Evolutionary conservation across 2,113 vertebrate species (phyloP).

Genomic region (Struthio camelus): DNA sequence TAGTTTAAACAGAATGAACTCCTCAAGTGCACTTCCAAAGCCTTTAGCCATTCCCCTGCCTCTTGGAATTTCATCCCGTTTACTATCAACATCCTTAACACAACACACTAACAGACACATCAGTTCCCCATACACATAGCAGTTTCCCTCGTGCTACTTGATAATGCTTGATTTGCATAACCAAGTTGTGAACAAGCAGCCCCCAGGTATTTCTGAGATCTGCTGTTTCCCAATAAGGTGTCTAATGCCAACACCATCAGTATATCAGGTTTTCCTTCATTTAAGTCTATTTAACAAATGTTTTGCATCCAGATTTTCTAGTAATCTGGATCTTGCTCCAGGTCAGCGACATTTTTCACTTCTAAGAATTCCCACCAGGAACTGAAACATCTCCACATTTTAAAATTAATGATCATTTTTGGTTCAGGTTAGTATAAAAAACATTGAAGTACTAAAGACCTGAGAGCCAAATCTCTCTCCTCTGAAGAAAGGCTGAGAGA

Average conservation of each 20-base stretch:
- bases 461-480: too few species aligned
- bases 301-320: background rate
- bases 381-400: background rate
- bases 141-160: background rate
- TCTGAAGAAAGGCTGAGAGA: too few species aligned
- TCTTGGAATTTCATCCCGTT: background rate
- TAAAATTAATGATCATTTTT: background rate
- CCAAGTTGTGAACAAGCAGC: background rate
- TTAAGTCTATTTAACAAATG: background rate
- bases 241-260: background rate
- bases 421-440: background rate
- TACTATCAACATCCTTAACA: background rate
- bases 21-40: too few species aligned
- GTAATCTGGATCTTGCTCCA: background rate
- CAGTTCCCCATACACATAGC: background rate
- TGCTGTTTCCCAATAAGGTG: background rate
- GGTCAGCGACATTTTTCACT: background rate
- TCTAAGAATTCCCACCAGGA: background rate
- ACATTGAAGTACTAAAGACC: background rate
- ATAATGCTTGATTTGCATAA: background rate
- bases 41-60: too few species aligned
- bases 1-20: too few species aligned
- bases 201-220: background rate
- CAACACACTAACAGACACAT: background rate
- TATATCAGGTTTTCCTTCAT: background rate